phyloP scores from a whole-genome alignment of 2,797 vertebrate genomes.

The Cercopithecus mitis region DNA sequence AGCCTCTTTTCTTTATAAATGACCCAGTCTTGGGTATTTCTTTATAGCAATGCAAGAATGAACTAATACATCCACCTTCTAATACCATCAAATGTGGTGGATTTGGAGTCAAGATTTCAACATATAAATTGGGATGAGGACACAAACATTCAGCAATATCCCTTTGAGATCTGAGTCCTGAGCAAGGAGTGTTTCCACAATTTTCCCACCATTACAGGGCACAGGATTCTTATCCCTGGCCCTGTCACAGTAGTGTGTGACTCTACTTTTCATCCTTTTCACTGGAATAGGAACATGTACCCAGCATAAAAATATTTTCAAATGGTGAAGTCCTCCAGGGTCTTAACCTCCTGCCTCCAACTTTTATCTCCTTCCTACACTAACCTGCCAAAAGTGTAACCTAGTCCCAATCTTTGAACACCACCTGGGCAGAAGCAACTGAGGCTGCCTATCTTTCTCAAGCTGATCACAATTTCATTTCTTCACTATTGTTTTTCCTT shows the following conservation, averaged over 20 bases:
- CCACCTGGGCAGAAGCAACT: background rate
- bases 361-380: background rate
- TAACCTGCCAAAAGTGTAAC: background rate
- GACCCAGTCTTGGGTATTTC: background rate
- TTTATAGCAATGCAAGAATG: background rate
- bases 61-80: background rate
- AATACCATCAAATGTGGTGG: background rate
- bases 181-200: background rate
- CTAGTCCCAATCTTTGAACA: background rate
- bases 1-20: background rate
- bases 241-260: background rate
- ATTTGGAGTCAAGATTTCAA: background rate
- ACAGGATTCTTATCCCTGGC: background rate
- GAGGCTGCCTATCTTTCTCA: background rate
- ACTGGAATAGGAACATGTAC: background rate
- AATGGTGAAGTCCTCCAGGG: background rate
- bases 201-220: background rate
- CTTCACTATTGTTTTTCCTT: slow-evolving; percentile 3
- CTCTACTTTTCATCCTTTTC: background rate
- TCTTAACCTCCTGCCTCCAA: background rate
- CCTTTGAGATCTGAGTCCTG: background rate
- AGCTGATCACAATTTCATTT: background rate
- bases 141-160: background rate
- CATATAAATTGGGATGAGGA: background rate
- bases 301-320: background rate